Percentiles rank a stretch among this genome's conserved stretches.
Conservation (phyloP, 2,797 vertebrate species). For the Pelodytes ibericus region DNA sequence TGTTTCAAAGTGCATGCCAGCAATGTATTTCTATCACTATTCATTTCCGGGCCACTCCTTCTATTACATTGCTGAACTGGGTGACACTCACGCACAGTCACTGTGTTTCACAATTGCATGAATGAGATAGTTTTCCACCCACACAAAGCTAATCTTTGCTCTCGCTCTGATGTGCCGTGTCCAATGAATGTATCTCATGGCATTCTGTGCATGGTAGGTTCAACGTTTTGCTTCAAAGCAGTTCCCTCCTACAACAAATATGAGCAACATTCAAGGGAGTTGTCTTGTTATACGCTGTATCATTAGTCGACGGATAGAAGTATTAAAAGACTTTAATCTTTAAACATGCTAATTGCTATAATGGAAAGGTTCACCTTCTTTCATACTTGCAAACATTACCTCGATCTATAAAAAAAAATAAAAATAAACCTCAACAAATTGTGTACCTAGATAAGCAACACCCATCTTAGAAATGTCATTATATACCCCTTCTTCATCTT, state of each 20-base stretch:
- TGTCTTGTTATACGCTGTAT: background rate
- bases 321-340: background rate
- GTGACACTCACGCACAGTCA: slow-evolving; percentile 53
- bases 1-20: slow-evolving; percentile 23
- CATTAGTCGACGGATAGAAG: background rate
- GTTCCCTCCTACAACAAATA: slow-evolving; percentile 7
- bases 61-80: slow-evolving; percentile 48
- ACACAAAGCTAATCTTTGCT: slow-evolving; percentile 49
- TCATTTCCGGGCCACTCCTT: slow-evolving; percentile 53
- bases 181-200: slow-evolving; percentile 21
- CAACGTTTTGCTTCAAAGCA: slow-evolving; percentile 19
- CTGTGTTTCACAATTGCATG: slow-evolving; percentile 54
- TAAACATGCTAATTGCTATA: background rate
- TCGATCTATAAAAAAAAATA: too few species aligned
- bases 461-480: too few species aligned
- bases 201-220: slow-evolving; percentile 14
- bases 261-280: slow-evolving; percentile 14
- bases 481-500: too few species aligned
- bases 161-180: slow-evolving; percentile 43
- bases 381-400: too few species aligned
- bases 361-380: background rate
- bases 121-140: slow-evolving; percentile 53
- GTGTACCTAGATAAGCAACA: too few species aligned
- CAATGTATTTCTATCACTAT: slow-evolving; percentile 39
- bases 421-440: too few species aligned